phyloP scores from a whole-genome alignment of 2,113 vertebrate genomes.

The Hippocampus guttulatus region DNA sequence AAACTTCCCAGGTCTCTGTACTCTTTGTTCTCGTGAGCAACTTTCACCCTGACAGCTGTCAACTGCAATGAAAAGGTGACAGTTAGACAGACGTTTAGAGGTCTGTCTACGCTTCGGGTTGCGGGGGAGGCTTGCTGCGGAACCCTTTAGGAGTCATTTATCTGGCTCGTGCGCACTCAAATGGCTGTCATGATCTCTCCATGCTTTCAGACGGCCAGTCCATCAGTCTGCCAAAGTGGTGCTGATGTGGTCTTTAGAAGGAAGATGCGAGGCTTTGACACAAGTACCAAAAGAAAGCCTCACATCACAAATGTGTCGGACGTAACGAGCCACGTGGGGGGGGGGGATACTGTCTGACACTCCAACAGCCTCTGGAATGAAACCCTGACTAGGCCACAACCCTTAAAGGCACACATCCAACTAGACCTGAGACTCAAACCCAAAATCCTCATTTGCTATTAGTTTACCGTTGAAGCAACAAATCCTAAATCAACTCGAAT shows the following conservation, averaged over 20 bases:
- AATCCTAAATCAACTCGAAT: too few relatives aligned
- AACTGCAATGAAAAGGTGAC: conserved; percentile 14
- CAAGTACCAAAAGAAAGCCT: not conserved
- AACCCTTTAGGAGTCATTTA: conserved; percentile 27
- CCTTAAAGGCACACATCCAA: too few relatives aligned
- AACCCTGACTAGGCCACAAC: too few relatives aligned
- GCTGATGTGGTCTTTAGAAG: conserved; percentile 11
- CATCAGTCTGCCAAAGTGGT: conserved; percentile 12
- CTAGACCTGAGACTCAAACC: too few relatives aligned
- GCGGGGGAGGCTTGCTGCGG: conserved; percentile 3
- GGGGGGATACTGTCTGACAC: too few relatives aligned
- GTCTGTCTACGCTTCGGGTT: conserved; percentile 21
- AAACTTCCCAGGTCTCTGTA: too few relatives aligned
- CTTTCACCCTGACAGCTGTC: conserved; percentile 18
- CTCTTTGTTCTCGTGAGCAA: conserved; percentile 13
- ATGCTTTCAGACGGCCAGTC: conserved; percentile 9
- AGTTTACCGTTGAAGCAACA: too few relatives aligned
- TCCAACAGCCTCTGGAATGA: too few relatives aligned
- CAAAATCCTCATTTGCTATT: too few relatives aligned
- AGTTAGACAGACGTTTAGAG: conserved; percentile 4
- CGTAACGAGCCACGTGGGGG: not conserved
- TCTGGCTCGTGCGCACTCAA: conserved; percentile 20
- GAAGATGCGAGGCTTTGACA: conserved; percentile 17
- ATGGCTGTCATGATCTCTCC: conserved; percentile 25
- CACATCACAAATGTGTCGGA: not conserved